Base-by-base conservation (phyloP, 2,113 vertebrate genomes). In the Hucho hucho region DNA sequence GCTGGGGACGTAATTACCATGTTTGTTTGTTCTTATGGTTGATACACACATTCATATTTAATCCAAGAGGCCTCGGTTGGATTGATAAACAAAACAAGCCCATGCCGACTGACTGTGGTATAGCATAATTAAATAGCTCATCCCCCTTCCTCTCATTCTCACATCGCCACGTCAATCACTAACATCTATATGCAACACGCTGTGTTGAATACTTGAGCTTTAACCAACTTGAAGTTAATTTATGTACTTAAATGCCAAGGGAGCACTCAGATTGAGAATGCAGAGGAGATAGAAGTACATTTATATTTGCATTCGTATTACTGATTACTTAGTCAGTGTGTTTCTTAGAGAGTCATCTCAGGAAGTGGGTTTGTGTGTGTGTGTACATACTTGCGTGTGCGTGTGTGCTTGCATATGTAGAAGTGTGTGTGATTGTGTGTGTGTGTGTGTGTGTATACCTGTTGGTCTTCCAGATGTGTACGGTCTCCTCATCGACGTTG, bases 391-490 rank as follows among this genome's bases (percentile, higher is more conserved):
- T 25, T 53, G 18, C 9, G 12, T 46, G 58, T 64, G 14, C 18
- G 16, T 69, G n/a, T 47, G 61, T 32, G 28, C 32, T 37, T 37
- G 32, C 32, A 37, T 37, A 37, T 37, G 32, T 7, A 37, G 32
- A 37, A 37, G 20, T 46, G 58, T 64, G 14, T 37, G 16, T 69
- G 22, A 13, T 18, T 9, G n/a, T 37, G 20, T 14, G 26, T 1
- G 0, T 29, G 11, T 22, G 11, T 3, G 2, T 20, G 3, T 6
- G 37, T 65, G 29, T 0, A 0, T 86, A 98, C 98, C 97, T 99
- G 87, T 98, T 99, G 43, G 98, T 99, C 92, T 99, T 99, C 98
- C 98, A 99, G 91, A 99, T 98, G 77, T 99, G 98, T 84, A 98
- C 95, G 53, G 97, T 98, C 83, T 99, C 98, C 74, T 99, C 98